These are phyloP conservation scores for Drosophila seguyi DNA, from an alignment of 1,140 invertebrate genomes.

Conservation along the genomic window DNA sequence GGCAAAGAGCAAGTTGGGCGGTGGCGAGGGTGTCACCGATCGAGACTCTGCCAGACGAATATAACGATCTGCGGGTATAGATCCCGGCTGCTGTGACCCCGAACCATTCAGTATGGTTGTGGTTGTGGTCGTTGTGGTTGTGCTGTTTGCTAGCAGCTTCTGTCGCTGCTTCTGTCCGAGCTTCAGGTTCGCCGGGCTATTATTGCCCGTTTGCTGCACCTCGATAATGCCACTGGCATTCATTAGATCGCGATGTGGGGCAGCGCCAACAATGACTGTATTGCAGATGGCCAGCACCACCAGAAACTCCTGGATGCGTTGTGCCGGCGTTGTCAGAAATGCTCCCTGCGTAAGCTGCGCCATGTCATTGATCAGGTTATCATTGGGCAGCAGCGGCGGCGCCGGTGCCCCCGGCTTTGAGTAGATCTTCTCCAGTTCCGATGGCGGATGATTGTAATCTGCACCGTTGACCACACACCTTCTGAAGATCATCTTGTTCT, in stretches of 20 bases:
- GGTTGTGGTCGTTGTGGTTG: slow-evolving; percentile 53
- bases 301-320: slow-evolving; percentile 94
- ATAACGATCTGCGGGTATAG: slow-evolving; percentile 86
- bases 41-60: slow-evolving; percentile 89
- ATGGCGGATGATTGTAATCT: slow-evolving; percentile 93
- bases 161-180: slow-evolving; percentile 41
- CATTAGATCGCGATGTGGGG: slow-evolving; percentile 95
- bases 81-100: slow-evolving; percentile 30
- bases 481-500: slow-evolving; percentile 98
- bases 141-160: slow-evolving; percentile 41
- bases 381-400: slow-evolving; percentile 88
- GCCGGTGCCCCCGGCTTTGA: slow-evolving; percentile 86
- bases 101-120: slow-evolving; percentile 63
- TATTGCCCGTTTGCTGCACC: slow-evolving; percentile 60
- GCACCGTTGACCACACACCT: slow-evolving; percentile 94
- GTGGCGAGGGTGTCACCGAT: slow-evolving; percentile 90
- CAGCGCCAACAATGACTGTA: slow-evolving; percentile 96
- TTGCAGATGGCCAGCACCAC: slow-evolving; percentile 97
- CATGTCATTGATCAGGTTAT: slow-evolving; percentile 89
- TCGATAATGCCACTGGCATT: slow-evolving; percentile 92
- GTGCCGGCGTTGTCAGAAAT: slow-evolving; percentile 72
- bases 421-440: slow-evolving; percentile 86
- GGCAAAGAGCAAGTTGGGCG: slow-evolving; percentile 87
- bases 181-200: slow-evolving; percentile 52
- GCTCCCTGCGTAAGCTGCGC: slow-evolving; percentile 58